Conservation (phyloP, 2,797 vertebrate genomes). For the Clarias pachynema region DNA sequence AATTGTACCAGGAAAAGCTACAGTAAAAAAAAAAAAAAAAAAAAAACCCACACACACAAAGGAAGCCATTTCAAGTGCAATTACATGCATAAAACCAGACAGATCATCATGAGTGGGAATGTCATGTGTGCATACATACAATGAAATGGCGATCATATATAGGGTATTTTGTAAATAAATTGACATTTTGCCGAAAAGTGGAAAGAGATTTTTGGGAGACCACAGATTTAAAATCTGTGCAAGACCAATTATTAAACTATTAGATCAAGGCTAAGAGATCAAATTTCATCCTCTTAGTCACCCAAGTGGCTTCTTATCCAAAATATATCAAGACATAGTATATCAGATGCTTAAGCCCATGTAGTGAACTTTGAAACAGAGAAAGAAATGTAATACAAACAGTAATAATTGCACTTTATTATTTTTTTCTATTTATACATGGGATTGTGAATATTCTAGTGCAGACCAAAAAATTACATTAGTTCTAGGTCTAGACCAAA, state of each 20-base stretch:
- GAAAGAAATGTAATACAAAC: background rate
- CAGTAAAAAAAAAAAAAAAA: no score
- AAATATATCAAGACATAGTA: background rate
- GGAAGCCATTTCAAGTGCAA: no score
- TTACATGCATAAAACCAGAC: no score
- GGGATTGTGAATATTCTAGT: background rate
- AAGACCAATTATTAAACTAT: background rate
- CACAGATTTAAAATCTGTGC: no score
- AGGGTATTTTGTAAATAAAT: no score
- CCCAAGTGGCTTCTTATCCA: background rate
- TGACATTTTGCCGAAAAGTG: no score
- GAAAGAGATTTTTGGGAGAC: no score
- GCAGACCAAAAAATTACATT: background rate
- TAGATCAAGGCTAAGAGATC: background rate
- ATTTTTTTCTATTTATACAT: background rate
- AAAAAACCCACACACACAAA: no score
- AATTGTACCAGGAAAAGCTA: no score
- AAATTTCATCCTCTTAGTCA: background rate
- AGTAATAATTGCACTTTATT: background rate
- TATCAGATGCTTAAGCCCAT: background rate
- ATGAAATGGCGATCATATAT: no score
- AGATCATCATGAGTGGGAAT: no score
- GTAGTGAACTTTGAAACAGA: background rate
- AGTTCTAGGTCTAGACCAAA: background rate
- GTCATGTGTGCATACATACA: no score